Base-by-base conservation (phyloP, 2,797 vertebrate species). In the Cetoscarus ocellatus region DNA sequence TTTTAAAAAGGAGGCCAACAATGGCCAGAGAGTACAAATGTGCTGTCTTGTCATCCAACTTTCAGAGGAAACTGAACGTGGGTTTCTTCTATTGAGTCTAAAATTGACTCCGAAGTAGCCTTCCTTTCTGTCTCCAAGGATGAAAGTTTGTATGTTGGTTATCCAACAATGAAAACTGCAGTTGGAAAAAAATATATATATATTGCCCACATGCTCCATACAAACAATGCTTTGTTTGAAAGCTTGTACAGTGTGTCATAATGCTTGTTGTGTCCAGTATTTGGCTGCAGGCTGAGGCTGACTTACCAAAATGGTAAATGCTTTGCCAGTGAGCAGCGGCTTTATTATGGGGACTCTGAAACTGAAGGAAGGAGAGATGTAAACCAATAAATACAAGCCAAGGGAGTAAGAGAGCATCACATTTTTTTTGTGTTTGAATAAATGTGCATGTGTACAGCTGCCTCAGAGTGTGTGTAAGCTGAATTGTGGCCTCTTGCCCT, bases 321-420 rank as follows among this genome's bases (percentile, higher is more conserved):
- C 65, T 75, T 84, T 86, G 68, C 80, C 76, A 79, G 70, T 50
- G 73, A 73, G 85, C 62, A 80, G 54, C 10, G 66, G 65, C 60
- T 78, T 82, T 86, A 83, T 85, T 79, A 80, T 72, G 61, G 70
- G 64, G 80, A 86, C 70, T 80, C 19, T 74, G 75, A 66, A 80
- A 74, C 82, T 44, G 72, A 63, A 80, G 69, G 47, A 72, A 52
- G 75, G 64, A 77, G 63, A 79, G 80, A 75, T 27, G 75, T 62
- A 86, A 90, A 74, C 65, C 70, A 79, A 93, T 93, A 90, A 82
- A 94, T 93, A 92, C 57, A 38, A 82, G 74, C 78, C 82, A 71
- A 77, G 76, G 79, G 73, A 90, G 75, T 67, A 54, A 72, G 61
- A 62, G 59, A 71, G 73, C 52, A 79, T n/a, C 55, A 63, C 57